Base-by-base conservation (phyloP, 1,140 invertebrate species). In the Euschistus heros region DNA sequence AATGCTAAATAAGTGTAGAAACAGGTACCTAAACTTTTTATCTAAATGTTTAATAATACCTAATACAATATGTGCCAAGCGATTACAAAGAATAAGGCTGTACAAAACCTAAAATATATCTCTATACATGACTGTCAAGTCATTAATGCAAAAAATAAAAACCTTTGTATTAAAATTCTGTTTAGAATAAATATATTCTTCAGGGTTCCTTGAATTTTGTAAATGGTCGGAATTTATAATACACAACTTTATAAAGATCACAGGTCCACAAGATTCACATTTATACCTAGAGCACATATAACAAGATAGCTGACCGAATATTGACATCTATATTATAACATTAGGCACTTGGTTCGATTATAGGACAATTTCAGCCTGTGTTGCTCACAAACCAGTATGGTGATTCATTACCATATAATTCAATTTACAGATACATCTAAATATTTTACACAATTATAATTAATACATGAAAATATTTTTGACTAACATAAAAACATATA, bases 91-190 rank as follows among this genome's bases (percentile, higher is more conserved):
- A 37, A 61, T 44, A 61, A 44, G 63, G 63, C 63, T 64, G 63
- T 64, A 64, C 63, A 64, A 54, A 64, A 64, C 63, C 63, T 64
- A 64, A 64, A 64, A 64, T 64, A 64, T 64, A 64, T 64, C 63
- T 64, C 63, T 64, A 54, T 64, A 64, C 63, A 64, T 54, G 63
- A 64, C 52, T 17, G 22, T 44, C 30, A 30, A 64, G 52, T 55
- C 63, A 54, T n/a, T 64, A 64, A 64, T 64, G 63, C 50, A 64
- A 64, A 64, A 64, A 64, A 54, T 54, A 64, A 64, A 64, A 64
- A 52, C 63, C 50, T 64, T 57, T 57, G 27, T 64, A 55, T 54
- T 54, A 64, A 65, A 65, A 65, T 18, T 65, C 52, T 65, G 64
- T 59, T 65, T 65, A 65, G 64, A 65, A 65, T 65, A 65, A 59